These are phyloP conservation scores for Virgularia gustaviana DNA, from an alignment of 92 coral and sea anemone species.

Conservation along the genomic window DNA sequence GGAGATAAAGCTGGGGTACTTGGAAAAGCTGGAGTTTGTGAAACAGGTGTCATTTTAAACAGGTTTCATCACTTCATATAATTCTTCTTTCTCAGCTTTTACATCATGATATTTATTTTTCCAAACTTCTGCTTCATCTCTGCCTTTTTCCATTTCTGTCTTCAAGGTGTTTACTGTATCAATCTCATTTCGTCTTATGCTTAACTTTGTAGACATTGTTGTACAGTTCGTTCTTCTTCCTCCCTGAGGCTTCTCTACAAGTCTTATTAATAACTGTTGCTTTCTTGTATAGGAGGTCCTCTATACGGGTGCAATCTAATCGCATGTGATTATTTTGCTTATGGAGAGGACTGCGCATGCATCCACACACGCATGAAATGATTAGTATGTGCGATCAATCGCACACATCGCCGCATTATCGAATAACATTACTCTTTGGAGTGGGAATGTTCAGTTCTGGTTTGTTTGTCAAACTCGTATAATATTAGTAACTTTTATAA, in stretches of 20 bases:
- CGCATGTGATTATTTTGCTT: too few relatives aligned
- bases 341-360: too few relatives aligned
- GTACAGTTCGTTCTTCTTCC: slow-evolving; percentile 46
- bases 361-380: too few relatives aligned
- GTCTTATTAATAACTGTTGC: slow-evolving; percentile 32
- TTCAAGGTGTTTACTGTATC: slow-evolving; percentile 43
- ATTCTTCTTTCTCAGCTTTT: slow-evolving; percentile 40
- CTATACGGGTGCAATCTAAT: slow-evolving; percentile 55
- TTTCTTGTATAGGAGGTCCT: slow-evolving; percentile 42
- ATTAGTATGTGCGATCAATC: too few relatives aligned
- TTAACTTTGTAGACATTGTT: slow-evolving; percentile 50
- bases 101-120: slow-evolving; percentile 42
- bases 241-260: slow-evolving; percentile 46
- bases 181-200: slow-evolving; percentile 47
- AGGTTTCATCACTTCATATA: slow-evolving; percentile 46
- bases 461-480: too few relatives aligned
- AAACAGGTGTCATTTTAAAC: slow-evolving; percentile 41
- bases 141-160: slow-evolving; percentile 44
- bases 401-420: too few relatives aligned
- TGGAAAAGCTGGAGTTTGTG: too few relatives aligned
- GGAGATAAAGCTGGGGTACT: too few relatives aligned
- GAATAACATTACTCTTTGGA: too few relatives aligned
- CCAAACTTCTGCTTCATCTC: slow-evolving; percentile 50
- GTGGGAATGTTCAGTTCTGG: too few relatives aligned
- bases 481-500: too few relatives aligned